Conservation (phyloP, 2,888 invertebrate species). For the Alviniconcha strummeri region DNA sequence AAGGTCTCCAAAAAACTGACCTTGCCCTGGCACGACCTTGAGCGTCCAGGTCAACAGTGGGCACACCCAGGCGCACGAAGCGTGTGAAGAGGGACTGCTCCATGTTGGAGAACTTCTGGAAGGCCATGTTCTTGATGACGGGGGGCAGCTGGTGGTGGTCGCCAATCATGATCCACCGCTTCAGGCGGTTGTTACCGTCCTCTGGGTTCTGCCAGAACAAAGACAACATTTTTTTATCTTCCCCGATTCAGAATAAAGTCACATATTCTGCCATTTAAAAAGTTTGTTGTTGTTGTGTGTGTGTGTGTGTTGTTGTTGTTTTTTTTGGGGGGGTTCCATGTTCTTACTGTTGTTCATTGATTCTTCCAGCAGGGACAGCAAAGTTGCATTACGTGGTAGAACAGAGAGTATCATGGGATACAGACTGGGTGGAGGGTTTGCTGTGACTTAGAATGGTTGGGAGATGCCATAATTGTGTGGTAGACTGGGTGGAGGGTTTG, state of each 20-base stretch:
- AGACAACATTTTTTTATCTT: neutral
- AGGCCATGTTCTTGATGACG: slow-evolving; percentile 99
- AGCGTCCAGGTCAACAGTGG: slow-evolving; percentile 96
- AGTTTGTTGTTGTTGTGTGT: neutral
- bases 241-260: no score
- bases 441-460: no score
- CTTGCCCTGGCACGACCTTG: slow-evolving; percentile 85
- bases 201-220: slow-evolving; percentile 84
- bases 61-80: slow-evolving; percentile 95
- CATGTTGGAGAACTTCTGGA: slow-evolving; percentile 99
- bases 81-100: slow-evolving; percentile 98
- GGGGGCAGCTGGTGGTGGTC: slow-evolving; percentile 99
- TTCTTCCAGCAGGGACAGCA: no score
- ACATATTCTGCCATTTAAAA: neutral
- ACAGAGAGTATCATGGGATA: no score
- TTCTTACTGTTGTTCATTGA: neutral
- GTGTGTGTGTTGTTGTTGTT: neutral
- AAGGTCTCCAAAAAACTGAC: slow-evolving; percentile 42
- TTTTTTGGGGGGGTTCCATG: neutral
- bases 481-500: no score
- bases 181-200: slow-evolving; percentile 94
- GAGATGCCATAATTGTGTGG: no score
- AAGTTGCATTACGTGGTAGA: no score
- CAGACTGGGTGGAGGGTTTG: no score
- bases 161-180: slow-evolving; percentile 99